Evolutionary conservation across 2,797 vertebrate species (phyloP), one percentile per base, ranked within the genome.

Genomic region (Cuculus canorus): DNA sequence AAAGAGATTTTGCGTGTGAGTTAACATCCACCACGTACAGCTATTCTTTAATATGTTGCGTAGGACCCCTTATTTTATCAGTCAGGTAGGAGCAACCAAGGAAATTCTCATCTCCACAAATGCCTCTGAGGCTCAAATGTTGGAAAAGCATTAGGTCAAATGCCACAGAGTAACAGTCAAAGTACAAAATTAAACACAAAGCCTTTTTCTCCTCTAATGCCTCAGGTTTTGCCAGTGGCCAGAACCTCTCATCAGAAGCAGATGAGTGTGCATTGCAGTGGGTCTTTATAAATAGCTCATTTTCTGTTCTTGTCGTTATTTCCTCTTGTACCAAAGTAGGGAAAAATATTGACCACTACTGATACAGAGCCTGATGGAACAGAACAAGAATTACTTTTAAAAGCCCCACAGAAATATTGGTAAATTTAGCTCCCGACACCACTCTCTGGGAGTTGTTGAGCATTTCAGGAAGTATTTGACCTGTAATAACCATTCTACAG

Each of bases 401-500:
- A 97, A 94, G 73, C 8, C 63, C 57, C 80, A 88, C 90, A 98
- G 95, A 98, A 98, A 96, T 85, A 88, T 95, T 94, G 68, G 87
- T 82, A 96, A 97, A 97, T 98, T 98, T 98, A 98, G 97, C 92
- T 97, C 61, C 81, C 69, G 39, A 91, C 94, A 96, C 59, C 39
- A 45, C 90, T 97, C 96, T 95, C 95, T 95, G 97, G 96, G 97
- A 98, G 96, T 90, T 96, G 96, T 96, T 92, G 93, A 96, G 96
- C 96, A 95, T 96, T 97, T 95, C 98, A 98, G 97, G 97, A 98
- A 98, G 96, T 92, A 96, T 97, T 96, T 97, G 91, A 86, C 97
- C 97, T 50, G 47, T 47, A 76, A 72, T 4, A 76, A 52, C 28
- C 43, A 41, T 65, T 19, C 54, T 95, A 92, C 76, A 84, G 47